Conservation (phyloP, 1,140 invertebrate species). For the Parasteatoda tepidariorum region DNA sequence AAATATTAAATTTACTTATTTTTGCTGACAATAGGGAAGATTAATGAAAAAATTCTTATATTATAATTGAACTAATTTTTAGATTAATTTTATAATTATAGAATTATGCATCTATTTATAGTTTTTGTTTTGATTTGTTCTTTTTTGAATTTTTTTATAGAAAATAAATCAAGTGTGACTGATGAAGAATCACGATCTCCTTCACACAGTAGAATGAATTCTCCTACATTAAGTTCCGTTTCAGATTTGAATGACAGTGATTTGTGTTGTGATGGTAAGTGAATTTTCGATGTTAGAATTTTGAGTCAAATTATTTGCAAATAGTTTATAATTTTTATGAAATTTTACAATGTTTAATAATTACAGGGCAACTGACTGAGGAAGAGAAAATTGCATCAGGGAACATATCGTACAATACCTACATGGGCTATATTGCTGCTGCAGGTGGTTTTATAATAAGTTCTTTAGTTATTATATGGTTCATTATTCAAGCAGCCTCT, state of each 20-base stretch:
- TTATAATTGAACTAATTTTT: too few species aligned
- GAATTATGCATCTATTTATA: too few species aligned
- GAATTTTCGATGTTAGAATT: background rate
- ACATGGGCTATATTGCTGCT: conserved; percentile 73
- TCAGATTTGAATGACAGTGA: conserved; percentile 37
- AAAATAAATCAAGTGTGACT: background rate
- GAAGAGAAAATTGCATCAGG: conserved; percentile 71
- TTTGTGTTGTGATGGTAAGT: conserved; percentile 17
- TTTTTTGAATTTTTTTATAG: background rate
- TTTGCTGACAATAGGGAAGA: too few species aligned
- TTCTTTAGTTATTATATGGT: conserved; percentile 71
- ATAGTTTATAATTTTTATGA: background rate
- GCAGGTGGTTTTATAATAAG: conserved; percentile 74
- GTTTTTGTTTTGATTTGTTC: background rate
- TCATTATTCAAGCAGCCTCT: conserved; percentile 74
- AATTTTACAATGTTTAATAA: background rate
- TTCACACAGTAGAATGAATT: conserved; percentile 19
- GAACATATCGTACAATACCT: conserved; percentile 69
- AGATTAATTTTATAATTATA: too few species aligned
- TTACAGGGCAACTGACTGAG: conserved; percentile 66
- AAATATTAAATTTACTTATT: too few species aligned
- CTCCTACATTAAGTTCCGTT: conserved; percentile 28
- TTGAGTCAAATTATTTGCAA: background rate
- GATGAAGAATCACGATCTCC: conserved; percentile 1
- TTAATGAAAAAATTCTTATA: too few species aligned